These are phyloP conservation scores for Poeciliopsis prolifica DNA, from an alignment of 2,113 vertebrate genomes.

Conservation along the genomic window DNA sequence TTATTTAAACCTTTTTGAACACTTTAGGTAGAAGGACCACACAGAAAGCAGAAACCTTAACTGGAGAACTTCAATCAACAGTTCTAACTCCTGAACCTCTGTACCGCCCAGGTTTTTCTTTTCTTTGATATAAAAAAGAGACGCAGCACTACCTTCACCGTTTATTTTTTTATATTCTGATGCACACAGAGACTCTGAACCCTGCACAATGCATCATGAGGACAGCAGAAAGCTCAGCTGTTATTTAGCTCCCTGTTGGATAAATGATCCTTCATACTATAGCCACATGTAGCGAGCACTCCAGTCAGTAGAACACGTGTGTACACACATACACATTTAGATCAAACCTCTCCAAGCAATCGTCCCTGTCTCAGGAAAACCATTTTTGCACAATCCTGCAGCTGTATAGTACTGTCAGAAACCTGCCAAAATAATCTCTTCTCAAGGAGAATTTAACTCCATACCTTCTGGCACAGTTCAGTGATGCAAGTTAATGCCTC, in stretches of 20 bases:
- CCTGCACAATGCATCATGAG: not conserved
- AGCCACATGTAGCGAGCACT: slow-evolving; percentile 37
- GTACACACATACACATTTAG: slow-evolving; percentile 20
- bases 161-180: not conserved
- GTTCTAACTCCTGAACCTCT: not conserved
- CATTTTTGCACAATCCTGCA: slow-evolving; percentile 67
- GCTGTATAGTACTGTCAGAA: slow-evolving; percentile 76
- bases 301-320: slow-evolving; percentile 31
- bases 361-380: slow-evolving; percentile 66
- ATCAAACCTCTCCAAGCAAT: slow-evolving; percentile 40
- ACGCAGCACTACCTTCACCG: not conserved
- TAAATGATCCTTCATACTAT: slow-evolving; percentile 31
- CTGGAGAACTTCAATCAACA: not conserved
- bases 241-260: slow-evolving; percentile 13
- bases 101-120: not conserved
- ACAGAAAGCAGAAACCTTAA: not conserved
- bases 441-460: slow-evolving; percentile 80
- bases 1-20: not conserved
- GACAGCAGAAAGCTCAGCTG: slow-evolving; percentile 26
- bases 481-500: slow-evolving; percentile 79
- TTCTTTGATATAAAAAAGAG: not conserved
- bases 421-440: slow-evolving; percentile 79
- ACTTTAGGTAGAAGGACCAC: not conserved
- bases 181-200: not conserved
- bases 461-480: slow-evolving; percentile 77